Evolutionary conservation across 2,888 invertebrate species (phyloP), one percentile per base, ranked within the genome.

Genomic region (Drosophila buzzatii): DNA sequence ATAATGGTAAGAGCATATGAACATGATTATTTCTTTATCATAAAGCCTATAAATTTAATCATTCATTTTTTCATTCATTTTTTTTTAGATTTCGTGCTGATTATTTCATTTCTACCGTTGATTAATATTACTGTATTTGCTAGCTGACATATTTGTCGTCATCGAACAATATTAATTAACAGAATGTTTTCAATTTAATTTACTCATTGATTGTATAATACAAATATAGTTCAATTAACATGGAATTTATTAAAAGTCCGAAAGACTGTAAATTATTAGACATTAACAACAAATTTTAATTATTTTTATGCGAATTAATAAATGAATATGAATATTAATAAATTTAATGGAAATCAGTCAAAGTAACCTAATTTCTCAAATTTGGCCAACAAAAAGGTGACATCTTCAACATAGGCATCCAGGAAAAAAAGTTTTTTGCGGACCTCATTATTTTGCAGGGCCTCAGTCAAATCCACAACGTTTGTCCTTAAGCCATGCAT

Each of bases 311-410:
- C 3, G n/a, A 41, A 9, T 41, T 3, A n/a, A n/a, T n/a, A n/a
- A n/a, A n/a, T n/a, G n/a, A n/a, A n/a, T n/a, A n/a, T n/a, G n/a
- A n/a, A n/a, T n/a, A 12, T 44, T 44, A 12, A 20, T 20, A 44
- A 7, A 44, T 20, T 1, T 23, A 2, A 49, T 7, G 1, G 5
- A 33, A 35, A 18, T 63, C 20, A 67, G 4, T 79, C 60, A 45
- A 82, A 80, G 31, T 71, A 82, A 0, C 83, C 83, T 3, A 65
- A 14, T 39, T 73, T 44, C 5, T 74, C 70, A 14, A 65, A 70
- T 61, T 63, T 57, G 2, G 67, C 42, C 31, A 82, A 42, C 18
- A 81, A 23, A 16, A 37, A 27, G 10, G 51, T 67, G 0, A 68
- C 61, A 44, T 82, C 82, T 10, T 60, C 56, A 0, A 78, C 3